Conservation (phyloP, 2,888 invertebrate genomes). For the Aphrophora alni region DNA sequence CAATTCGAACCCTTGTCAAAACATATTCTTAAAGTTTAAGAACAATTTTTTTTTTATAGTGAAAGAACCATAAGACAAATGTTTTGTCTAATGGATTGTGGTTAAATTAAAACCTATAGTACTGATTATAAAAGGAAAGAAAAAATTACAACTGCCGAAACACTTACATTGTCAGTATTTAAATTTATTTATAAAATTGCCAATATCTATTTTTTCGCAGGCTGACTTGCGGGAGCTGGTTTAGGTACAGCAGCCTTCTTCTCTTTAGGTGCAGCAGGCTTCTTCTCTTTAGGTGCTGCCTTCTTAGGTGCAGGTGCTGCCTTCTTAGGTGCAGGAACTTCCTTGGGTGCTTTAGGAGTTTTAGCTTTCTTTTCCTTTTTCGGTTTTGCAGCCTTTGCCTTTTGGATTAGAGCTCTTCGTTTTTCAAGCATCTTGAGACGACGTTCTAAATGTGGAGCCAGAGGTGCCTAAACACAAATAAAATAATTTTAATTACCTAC, state of each 20-base stretch:
- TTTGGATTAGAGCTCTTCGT: slow-evolving; percentile 62
- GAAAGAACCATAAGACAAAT: too few relatives aligned
- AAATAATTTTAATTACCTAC: slow-evolving; percentile 16
- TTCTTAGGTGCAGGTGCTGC: slow-evolving; percentile 43
- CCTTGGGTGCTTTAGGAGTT: slow-evolving; percentile 39
- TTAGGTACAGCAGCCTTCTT: slow-evolving; percentile 24
- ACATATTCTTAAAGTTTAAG: too few relatives aligned
- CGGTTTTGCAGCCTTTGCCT: slow-evolving; percentile 62
- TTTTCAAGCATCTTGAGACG: slow-evolving; percentile 62
- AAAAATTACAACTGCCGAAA: too few relatives aligned
- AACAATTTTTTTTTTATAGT: too few relatives aligned
- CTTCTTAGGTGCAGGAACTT: slow-evolving; percentile 45
- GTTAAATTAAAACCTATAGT: too few relatives aligned
- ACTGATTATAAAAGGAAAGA: too few relatives aligned
- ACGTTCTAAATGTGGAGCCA: slow-evolving; percentile 60
- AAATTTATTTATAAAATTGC: neutral
- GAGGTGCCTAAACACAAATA: slow-evolving; percentile 55
- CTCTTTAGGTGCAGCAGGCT: slow-evolving; percentile 12
- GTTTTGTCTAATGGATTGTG: too few relatives aligned
- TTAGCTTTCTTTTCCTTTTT: slow-evolving; percentile 56
- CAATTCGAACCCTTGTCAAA: too few relatives aligned
- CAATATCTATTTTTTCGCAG: neutral
- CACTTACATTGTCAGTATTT: neutral
- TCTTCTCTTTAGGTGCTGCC: slow-evolving; percentile 16
- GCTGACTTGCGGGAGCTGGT: too few relatives aligned